Evolutionary conservation across 1,140 invertebrate species (phyloP).

Genomic region (Aphelinus certus): DNA sequence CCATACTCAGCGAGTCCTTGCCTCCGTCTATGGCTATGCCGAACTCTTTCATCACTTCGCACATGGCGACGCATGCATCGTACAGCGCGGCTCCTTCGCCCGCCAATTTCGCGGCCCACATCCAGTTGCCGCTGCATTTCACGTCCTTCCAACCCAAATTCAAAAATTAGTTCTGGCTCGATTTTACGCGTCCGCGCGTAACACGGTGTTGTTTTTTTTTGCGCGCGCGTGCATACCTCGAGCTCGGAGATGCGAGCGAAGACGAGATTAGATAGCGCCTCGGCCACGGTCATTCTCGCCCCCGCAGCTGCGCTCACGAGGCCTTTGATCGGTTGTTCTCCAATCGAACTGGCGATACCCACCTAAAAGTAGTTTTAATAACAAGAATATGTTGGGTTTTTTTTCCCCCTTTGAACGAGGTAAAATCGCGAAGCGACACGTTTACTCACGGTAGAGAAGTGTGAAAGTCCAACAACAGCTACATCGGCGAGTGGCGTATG

Average conservation of each 20-base stretch:
- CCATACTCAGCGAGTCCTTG: constrained; percentile 98
- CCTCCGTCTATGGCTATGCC: constrained; percentile 96
- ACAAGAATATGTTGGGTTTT: neutral
- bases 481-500: constrained; percentile 96
- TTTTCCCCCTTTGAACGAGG: neutral
- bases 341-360: constrained; percentile 93
- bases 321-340: constrained; percentile 96
- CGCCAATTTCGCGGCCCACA: constrained; percentile 96
- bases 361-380: constrained; percentile 63
- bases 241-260: constrained; percentile 88
- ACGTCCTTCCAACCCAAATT: constrained; percentile 72
- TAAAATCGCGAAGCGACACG: neutral
- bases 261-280: constrained; percentile 94
- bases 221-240: constrained; percentile 63
- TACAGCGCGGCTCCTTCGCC: constrained; percentile 90
- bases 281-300: constrained; percentile 92
- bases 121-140: constrained; percentile 99
- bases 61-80: constrained; percentile 89
- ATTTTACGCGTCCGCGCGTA: no score
- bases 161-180: neutral
- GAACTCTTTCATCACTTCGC: constrained; percentile 83
- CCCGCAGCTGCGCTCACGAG: constrained; percentile 83
- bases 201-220: no score
- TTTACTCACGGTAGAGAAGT: constrained; percentile 69
- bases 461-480: constrained; percentile 88